These are phyloP conservation scores for Calliphora vomitoria DNA, from an alignment of 2,888 invertebrate species.

Conservation along the genomic window DNA sequence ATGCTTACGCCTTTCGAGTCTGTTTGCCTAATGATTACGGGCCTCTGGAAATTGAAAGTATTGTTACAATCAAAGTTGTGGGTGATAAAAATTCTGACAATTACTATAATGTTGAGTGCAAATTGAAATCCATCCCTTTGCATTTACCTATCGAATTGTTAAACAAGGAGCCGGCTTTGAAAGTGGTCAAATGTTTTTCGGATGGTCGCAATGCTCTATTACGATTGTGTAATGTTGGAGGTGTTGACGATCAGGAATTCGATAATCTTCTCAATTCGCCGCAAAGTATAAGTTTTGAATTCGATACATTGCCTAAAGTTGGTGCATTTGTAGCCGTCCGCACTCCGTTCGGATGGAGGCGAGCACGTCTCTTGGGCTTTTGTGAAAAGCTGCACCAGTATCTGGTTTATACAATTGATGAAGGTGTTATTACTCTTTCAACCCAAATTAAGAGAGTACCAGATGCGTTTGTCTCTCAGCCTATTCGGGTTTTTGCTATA, in stretches of 20 bases:
- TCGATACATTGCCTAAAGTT: slow-evolving; percentile 62
- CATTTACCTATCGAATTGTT: slow-evolving; percentile 69
- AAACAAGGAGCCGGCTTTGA: slow-evolving; percentile 51
- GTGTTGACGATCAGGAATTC: slow-evolving; percentile 3
- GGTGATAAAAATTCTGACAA: slow-evolving; percentile 54
- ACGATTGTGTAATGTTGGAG: slow-evolving; percentile 29
- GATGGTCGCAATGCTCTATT: slow-evolving; percentile 74
- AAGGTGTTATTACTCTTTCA: slow-evolving; percentile 74
- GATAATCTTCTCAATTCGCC: slow-evolving; percentile 67
- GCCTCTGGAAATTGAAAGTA: slow-evolving; percentile 73
- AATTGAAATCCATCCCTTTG: slow-evolving; percentile 66
- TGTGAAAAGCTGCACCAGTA: slow-evolving; percentile 69
- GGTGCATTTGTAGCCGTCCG: slow-evolving; percentile 75
- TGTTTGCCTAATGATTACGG: slow-evolving; percentile 60
- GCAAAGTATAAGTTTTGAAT: slow-evolving; percentile 44
- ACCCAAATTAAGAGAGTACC: slow-evolving; percentile 74
- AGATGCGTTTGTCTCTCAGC: slow-evolving; percentile 66
- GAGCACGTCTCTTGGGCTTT: slow-evolving; percentile 74
- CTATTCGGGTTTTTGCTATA: slow-evolving; percentile 75
- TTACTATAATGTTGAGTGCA: slow-evolving; percentile 73
- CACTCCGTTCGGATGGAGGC: slow-evolving; percentile 74
- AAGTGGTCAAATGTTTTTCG: slow-evolving; percentile 71
- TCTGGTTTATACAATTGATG: slow-evolving; percentile 76
- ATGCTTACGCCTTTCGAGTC: slow-evolving; percentile 76
- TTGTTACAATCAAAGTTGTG: slow-evolving; percentile 73